These are phyloP conservation scores for Toxotes jaculatrix DNA, from an alignment of 2,113 vertebrate genomes.

Conservation along the genomic window DNA sequence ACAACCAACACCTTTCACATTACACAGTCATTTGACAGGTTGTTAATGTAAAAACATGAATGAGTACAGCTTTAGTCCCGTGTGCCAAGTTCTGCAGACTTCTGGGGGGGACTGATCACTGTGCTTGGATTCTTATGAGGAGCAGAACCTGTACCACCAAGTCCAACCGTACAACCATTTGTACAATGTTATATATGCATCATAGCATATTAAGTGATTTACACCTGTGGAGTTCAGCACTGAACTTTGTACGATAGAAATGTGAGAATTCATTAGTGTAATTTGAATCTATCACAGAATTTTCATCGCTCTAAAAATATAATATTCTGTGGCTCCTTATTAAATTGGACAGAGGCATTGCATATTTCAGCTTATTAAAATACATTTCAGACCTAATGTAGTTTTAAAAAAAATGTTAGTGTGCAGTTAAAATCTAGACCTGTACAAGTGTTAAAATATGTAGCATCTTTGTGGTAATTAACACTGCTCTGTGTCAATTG, in stretches of 20 bases:
- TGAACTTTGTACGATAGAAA: slow-evolving; percentile 2
- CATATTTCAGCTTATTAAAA: not conserved
- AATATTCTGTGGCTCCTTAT: not conserved
- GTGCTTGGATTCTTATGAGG: not conserved
- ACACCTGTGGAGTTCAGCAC: not conserved
- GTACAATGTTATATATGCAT: not conserved
- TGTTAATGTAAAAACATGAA: too few relatives aligned
- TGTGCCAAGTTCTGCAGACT: not conserved
- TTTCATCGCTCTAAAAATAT: not conserved
- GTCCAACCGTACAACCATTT: not conserved
- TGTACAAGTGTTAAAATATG: not conserved
- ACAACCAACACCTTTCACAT: too few relatives aligned
- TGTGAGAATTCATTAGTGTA: not conserved
- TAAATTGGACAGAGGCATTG: not conserved
- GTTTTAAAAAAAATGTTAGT: not conserved
- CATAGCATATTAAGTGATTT: not conserved
- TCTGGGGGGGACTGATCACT: not conserved
- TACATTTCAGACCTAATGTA: not conserved
- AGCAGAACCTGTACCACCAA: not conserved
- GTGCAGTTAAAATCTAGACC: not conserved
- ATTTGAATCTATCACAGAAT: not conserved
- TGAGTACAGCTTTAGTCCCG: too few relatives aligned
- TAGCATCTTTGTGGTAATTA: slow-evolving; percentile 2
- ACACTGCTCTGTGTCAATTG: not conserved
- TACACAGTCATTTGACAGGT: too few relatives aligned